Percentiles rank a stretch among this genome's conserved stretches.
Evolutionary conservation across 2,113 vertebrate genomes (phyloP).

Genomic region (Neolamprologus variostigma): DNA sequence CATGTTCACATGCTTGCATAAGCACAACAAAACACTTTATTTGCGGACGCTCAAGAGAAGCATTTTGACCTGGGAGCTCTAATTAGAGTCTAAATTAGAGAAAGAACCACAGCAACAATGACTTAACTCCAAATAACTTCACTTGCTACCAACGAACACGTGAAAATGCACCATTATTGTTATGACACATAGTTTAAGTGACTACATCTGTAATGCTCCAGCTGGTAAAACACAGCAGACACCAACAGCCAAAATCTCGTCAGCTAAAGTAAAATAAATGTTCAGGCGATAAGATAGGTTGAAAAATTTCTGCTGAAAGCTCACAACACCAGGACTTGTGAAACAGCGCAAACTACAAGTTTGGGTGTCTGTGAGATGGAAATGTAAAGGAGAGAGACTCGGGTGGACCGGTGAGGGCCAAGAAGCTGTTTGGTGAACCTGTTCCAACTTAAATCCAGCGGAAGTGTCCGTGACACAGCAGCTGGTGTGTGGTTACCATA

Average conservation of each 20-base stretch:
- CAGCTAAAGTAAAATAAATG: not conserved
- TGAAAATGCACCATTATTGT: not conserved
- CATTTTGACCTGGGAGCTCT: not conserved
- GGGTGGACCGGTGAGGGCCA: conserved; percentile 1
- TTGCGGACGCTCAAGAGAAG: not conserved
- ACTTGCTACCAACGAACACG: not conserved
- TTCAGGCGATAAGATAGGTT: not conserved
- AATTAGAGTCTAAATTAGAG: not conserved
- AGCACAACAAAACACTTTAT: not conserved
- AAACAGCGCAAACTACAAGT: not conserved
- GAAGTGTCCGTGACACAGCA: conserved; percentile 55
- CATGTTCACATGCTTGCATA: not conserved
- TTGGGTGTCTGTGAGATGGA: not conserved
- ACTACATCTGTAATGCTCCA: not conserved
- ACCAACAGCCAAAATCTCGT: not conserved
- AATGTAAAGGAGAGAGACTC: conserved; percentile 6
- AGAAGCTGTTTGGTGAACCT: conserved; percentile 23
- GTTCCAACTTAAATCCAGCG: conserved; percentile 39
- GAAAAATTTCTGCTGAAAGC: not conserved
- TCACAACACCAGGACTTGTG: not conserved
- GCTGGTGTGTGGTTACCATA: conserved; percentile 51
- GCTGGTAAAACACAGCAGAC: not conserved
- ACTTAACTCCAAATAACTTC: not conserved
- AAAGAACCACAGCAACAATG: not conserved
- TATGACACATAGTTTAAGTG: not conserved